phyloP scores from a whole-genome alignment of 2,888 invertebrate genomes.

The Tortrix viridana region DNA sequence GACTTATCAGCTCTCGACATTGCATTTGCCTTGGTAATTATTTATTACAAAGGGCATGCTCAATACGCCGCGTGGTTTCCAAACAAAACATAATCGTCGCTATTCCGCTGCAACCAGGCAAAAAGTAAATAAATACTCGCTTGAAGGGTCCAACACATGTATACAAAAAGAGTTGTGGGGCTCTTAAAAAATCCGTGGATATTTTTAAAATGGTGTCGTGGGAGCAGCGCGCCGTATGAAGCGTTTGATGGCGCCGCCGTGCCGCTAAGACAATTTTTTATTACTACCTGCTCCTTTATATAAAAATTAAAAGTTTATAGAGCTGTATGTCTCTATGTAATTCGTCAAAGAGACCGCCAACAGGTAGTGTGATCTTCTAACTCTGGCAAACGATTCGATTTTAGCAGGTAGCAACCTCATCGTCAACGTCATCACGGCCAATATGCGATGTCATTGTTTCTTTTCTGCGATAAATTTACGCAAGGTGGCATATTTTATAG shows the following conservation, averaged over 20 bases:
- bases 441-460: slow-evolving; percentile 15
- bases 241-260: slow-evolving; percentile 68
- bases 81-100: slow-evolving; percentile 33
- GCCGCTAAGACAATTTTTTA: slow-evolving; percentile 71
- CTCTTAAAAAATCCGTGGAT: slow-evolving; percentile 67
- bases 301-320: slow-evolving; percentile 73
- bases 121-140: slow-evolving; percentile 39
- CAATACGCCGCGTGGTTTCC: slow-evolving; percentile 6
- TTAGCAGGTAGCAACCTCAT: too few relatives aligned
- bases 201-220: slow-evolving; percentile 77
- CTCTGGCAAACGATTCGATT: slow-evolving; percentile 37
- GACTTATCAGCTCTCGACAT: slow-evolving; percentile 32
- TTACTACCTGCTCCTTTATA: slow-evolving; percentile 70
- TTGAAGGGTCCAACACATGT: slow-evolving; percentile 34
- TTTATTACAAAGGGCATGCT: slow-evolving; percentile 24
- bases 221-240: slow-evolving; percentile 58
- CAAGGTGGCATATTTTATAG: slow-evolving; percentile 34
- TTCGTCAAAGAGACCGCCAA: slow-evolving; percentile 67
- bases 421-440: slow-evolving; percentile 9
- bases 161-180: slow-evolving; percentile 44
- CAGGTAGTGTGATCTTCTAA: slow-evolving; percentile 40
- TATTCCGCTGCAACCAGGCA: slow-evolving; percentile 35
- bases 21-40: slow-evolving; percentile 33
- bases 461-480: slow-evolving; percentile 27
- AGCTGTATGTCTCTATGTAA: slow-evolving; percentile 52